Evolutionary conservation across 2,888 invertebrate genomes (phyloP), one percentile per base, ranked within the genome.

Genomic region (Chaitophorus viminalis): DNA sequence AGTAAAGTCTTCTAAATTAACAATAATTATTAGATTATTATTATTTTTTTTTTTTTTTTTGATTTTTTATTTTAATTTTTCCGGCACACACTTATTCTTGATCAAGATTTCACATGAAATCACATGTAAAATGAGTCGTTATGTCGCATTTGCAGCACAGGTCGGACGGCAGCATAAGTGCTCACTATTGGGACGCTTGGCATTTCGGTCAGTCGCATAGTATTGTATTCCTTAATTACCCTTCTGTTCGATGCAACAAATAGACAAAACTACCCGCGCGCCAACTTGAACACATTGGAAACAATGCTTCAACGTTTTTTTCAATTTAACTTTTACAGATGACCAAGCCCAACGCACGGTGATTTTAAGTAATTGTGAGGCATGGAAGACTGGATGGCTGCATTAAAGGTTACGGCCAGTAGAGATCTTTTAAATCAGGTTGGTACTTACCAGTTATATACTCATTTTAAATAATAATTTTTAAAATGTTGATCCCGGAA

Each of bases 341-440:
- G 87, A 81, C 79, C 87, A 65, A 60, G 18, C 33, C 29, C 52
- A 11, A 65, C 18, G 17, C 72, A 25, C 29, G 70, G 54, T 74
- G 46, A 74, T 74, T 31, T 39, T 60, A 39, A 29, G 31, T 33
- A 76, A 60, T 8, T 39, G 74, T 68, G 77, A 46, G 29, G 31
- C 77, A 98, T 98, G 98, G 98, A 98, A 92, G 95, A 96, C 91
- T 98, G 97, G 98, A 93, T 97, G 89, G 93, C 94, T 84, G 96
- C 96, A 46, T 92, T 97, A 86, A 95, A 96, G 91, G 94, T 95
- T 90, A 95, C 96, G 54, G 93, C 93, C 82, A 92, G 91, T 90
- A 91, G 92, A 89, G 92, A 93, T 89, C 92, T 92, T 90, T 92
- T 92, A 90, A 89, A 88, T 85, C 92, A 93, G 91, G 93, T 93